These are phyloP conservation scores for Thaumatotibia leucotreta DNA, from an alignment of 1,140 invertebrate genomes.

Conservation along the genomic window DNA sequence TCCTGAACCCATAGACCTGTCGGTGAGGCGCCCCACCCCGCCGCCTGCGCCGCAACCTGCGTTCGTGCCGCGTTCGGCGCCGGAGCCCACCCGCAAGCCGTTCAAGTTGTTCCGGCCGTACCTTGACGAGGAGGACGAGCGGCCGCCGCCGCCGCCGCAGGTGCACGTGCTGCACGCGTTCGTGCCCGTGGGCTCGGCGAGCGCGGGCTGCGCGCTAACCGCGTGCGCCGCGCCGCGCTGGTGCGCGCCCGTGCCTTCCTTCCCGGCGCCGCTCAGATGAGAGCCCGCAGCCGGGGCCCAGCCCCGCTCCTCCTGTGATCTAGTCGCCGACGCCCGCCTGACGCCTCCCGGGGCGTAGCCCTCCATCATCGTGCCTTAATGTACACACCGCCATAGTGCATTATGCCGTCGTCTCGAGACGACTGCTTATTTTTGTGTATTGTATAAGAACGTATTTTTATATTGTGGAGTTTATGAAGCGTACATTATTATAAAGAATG, in stretches of 20 bases:
- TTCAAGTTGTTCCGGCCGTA: slow-evolving; percentile 82
- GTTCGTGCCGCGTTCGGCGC: slow-evolving; percentile 23
- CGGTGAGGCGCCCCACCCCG: slow-evolving; percentile 48
- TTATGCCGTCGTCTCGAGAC: slow-evolving; percentile 58
- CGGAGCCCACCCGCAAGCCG: slow-evolving; percentile 54
- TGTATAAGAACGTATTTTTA: slow-evolving; percentile 71
- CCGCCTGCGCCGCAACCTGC: slow-evolving; percentile 28
- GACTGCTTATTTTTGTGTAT: slow-evolving; percentile 72
- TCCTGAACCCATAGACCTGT: not conserved
- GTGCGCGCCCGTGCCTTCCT: slow-evolving; percentile 48
- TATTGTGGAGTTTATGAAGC: slow-evolving; percentile 69
- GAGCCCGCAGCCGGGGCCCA: slow-evolving; percentile 45
- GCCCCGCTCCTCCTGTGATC: slow-evolving; percentile 64
- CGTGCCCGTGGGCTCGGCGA: slow-evolving; percentile 52
- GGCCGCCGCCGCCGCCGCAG: slow-evolving; percentile 47
- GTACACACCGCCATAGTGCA: slow-evolving; percentile 70
- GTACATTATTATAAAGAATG: slow-evolving; percentile 67
- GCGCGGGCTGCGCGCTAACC: slow-evolving; percentile 48
- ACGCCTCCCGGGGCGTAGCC: slow-evolving; percentile 71
- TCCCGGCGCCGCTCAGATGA: slow-evolving; percentile 65
- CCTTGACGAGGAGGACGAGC: slow-evolving; percentile 55
- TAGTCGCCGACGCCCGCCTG: slow-evolving; percentile 70
- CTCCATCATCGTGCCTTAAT: slow-evolving; percentile 69
- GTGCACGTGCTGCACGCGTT: slow-evolving; percentile 60
- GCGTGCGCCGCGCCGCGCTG: slow-evolving; percentile 50